Conservation (phyloP, 2,113 vertebrate genomes). For the Anseranas semipalmata region DNA sequence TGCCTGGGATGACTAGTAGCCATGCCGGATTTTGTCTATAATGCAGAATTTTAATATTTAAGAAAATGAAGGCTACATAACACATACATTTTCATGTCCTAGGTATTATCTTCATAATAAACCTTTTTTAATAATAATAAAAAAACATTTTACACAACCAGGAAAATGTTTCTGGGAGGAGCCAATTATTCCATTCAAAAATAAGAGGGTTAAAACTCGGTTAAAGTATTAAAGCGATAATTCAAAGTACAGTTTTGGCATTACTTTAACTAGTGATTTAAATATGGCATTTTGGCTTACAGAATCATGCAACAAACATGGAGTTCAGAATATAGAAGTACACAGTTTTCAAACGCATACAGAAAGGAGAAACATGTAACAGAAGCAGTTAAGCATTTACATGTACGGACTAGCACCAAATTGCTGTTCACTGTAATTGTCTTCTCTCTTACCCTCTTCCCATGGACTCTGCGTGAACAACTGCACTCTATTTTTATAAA, state of each 20-base stretch:
- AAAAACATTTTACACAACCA: constrained; percentile 20
- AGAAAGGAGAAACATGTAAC: neutral
- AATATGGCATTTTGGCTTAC: neutral
- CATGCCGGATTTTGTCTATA: neutral
- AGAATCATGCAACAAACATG: neutral
- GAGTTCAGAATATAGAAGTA: constrained; percentile 21
- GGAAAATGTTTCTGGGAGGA: constrained; percentile 1
- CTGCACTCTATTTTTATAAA: constrained; percentile 68
- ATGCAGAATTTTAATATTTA: neutral
- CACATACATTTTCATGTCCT: neutral
- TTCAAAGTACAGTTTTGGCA: constrained; percentile 15
- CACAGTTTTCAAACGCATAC: constrained; percentile 2
- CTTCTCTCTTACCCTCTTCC: neutral
- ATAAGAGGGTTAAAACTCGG: constrained; percentile 25
- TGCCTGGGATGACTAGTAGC: neutral
- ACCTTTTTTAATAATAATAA: constrained; percentile 60
- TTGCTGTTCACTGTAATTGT: neutral
- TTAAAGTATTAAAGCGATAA: constrained; percentile 29
- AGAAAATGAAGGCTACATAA: neutral
- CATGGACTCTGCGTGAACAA: constrained; percentile 42
- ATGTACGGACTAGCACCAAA: neutral
- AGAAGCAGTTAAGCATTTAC: neutral
- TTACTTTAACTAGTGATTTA: constrained; percentile 11
- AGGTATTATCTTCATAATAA: constrained; percentile 21
- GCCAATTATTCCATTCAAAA: constrained; percentile 34